Evolutionary conservation across 2,888 invertebrate genomes (phyloP), one percentile per base, ranked within the genome.

Genomic region (Rotaria macrura): DNA sequence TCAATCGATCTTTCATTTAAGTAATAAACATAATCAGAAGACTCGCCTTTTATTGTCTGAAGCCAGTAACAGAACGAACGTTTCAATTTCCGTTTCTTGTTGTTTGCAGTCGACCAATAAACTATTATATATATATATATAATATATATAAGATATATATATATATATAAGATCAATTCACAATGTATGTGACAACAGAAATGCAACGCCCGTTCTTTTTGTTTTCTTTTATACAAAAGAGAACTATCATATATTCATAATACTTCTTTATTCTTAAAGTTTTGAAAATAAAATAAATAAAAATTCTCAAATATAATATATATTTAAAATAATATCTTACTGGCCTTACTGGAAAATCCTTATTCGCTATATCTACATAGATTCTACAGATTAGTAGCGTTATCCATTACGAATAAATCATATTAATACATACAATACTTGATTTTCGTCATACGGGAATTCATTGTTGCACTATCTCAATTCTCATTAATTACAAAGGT

Each of bases 1-100:
- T 57, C 29, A 9, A 29, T 57, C 55, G 55, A 14, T 29, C 55
- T 12, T 57, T 57, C 55, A 29, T 57, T 29, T 12, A 52, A 52
- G 23, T 23, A 52, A 52, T 52, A 52, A 52, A 52, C 52, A 52
- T 52, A 57, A 57, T 57, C 55, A 57, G 25, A 57, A n/a, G 55
- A n/a, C 10, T 55, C 12, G 7, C 20, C 9, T 25, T 54, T 25
- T 54, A 25, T 4, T 29, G 55, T 7, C 12, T 25, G 29, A n/a
- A 1, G n/a, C 17, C 20, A 29, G 55, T 57, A 57, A 57, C 72
- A 40, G 38, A 34, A 72, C 72, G 38, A 72, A 72, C 72, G 72
- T 72, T 72, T 72, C 72, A 72, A 72, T 72, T 72, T 72, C 72
- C 72, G 72, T 72, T 72, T 72, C 40, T 72, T 72, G 72, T 72